Evolutionary conservation across 2,797 vertebrate genomes (phyloP).

Genomic region (Centropyge bicolor): DNA sequence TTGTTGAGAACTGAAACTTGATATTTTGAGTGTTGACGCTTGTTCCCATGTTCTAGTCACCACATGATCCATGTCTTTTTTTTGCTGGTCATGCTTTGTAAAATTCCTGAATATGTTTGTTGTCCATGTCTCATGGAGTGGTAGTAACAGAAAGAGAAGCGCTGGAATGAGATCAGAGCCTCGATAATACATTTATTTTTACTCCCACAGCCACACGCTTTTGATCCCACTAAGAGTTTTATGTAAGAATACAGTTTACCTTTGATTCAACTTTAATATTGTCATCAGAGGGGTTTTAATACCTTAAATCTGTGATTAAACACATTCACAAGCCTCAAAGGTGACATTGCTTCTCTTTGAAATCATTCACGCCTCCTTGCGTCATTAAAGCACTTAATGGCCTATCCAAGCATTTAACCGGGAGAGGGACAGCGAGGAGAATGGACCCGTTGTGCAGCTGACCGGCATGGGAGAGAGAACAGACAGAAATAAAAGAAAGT

Average conservation of each 20-base stretch:
- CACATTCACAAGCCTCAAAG: conserved; percentile 58
- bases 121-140: conserved; percentile 32
- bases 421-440: conserved; percentile 55
- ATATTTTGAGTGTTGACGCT: no score
- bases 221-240: conserved; percentile 70
- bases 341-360: conserved; percentile 75
- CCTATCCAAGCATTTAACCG: conserved; percentile 53
- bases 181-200: conserved; percentile 43
- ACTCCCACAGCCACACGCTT: conserved; percentile 56
- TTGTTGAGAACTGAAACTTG: not conserved
- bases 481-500: conserved; percentile 60
- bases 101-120: conserved; percentile 31
- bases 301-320: conserved; percentile 72
- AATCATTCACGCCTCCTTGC: conserved; percentile 69
- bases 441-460: conserved; percentile 71
- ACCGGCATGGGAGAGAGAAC: conserved; percentile 64
- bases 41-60: conserved; percentile 1
- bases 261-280: conserved; percentile 73
- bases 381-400: conserved; percentile 74
- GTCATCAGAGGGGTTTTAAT: conserved; percentile 60
- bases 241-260: conserved; percentile 67
- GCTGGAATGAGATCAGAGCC: conserved; percentile 65
- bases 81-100: conserved; percentile 1
- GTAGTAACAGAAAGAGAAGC: conserved; percentile 41
- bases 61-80: not conserved